A percentile compares a stretch with the other conserved stretches of the same genome.
Conservation (phyloP, 2,888 invertebrate genomes). For the Spialia ferax region DNA sequence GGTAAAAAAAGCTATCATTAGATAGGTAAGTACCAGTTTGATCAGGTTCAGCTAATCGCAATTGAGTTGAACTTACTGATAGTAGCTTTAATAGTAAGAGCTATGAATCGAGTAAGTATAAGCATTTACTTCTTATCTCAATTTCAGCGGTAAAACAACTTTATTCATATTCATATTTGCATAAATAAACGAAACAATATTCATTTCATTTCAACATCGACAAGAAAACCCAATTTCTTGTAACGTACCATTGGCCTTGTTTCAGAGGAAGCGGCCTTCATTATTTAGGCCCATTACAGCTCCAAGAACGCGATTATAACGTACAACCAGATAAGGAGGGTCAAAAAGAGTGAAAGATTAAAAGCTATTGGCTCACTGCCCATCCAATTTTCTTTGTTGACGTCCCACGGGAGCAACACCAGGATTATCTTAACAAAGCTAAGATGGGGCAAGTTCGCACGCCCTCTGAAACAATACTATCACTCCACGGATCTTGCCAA, state of each 20-base stretch:
- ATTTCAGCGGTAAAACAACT: no score
- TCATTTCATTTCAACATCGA: background rate
- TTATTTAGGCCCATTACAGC: conserved; percentile 50
- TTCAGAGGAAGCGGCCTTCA: background rate
- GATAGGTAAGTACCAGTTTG: no score
- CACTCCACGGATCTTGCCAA: conserved; percentile 56
- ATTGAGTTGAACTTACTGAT: no score
- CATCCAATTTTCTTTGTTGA: conserved; percentile 86
- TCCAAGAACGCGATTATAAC: conserved; percentile 73
- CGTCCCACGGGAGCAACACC: conserved; percentile 75
- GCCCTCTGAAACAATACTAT: conserved; percentile 73
- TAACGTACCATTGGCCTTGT: conserved; percentile 4
- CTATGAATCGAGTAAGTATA: no score
- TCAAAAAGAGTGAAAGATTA: conserved; percentile 79
- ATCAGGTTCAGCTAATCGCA: no score
- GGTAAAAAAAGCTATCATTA: no score
- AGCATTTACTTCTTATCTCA: no score
- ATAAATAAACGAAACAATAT: no score
- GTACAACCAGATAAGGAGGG: conserved; percentile 75
- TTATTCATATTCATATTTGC: no score
- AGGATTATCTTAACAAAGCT: conserved; percentile 84
- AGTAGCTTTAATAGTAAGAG: no score
- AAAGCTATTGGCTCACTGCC: conserved; percentile 84
- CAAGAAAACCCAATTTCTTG: background rate
- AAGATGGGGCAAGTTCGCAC: conserved; percentile 69